Evolutionary conservation across 1,140 invertebrate species (phyloP).

Genomic region (Hermetia illucens): DNA sequence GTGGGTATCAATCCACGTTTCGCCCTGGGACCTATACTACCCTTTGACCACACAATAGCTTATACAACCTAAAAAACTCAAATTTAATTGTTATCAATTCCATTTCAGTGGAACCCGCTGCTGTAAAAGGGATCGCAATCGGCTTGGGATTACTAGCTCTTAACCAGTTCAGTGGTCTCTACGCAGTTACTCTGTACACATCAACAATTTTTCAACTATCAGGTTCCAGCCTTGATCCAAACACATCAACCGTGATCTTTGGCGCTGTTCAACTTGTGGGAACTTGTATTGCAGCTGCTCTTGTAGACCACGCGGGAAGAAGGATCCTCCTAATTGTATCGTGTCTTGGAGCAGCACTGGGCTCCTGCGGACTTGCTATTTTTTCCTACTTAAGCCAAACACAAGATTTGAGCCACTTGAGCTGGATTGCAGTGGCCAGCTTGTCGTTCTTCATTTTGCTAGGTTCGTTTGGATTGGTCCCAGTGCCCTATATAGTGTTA

Average conservation of each 20-base stretch:
- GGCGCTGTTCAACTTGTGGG: constrained; percentile 23
- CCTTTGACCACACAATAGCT: no score
- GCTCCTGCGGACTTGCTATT: constrained; percentile 7
- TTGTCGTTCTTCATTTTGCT: constrained; percentile 4
- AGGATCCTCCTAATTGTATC: constrained; percentile 11
- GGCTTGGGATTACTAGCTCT: no score
- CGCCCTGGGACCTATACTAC: no score
- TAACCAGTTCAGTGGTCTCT: no score
- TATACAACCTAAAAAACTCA: no score
- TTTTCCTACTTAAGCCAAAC: constrained; percentile 7
- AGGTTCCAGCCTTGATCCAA: constrained; percentile 37
- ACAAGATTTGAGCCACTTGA: not conserved
- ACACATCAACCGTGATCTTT: constrained; percentile 53
- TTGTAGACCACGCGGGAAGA: constrained; percentile 13
- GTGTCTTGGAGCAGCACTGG: constrained; percentile 9
- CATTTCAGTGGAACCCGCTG: no score
- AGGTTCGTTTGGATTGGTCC: not conserved
- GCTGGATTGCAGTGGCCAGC: constrained; percentile 1
- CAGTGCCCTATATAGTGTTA: not conserved
- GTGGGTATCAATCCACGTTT: no score
- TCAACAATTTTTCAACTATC: constrained; percentile 44
- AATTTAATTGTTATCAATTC: no score
- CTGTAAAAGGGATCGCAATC: no score
- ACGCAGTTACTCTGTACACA: no score
- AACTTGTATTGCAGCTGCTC: constrained; percentile 7